Percentiles rank a stretch among this genome's conserved stretches.
These are phyloP conservation scores for Thera britannica DNA, from an alignment of 2,888 invertebrate genomes.

Conservation along the genomic window DNA sequence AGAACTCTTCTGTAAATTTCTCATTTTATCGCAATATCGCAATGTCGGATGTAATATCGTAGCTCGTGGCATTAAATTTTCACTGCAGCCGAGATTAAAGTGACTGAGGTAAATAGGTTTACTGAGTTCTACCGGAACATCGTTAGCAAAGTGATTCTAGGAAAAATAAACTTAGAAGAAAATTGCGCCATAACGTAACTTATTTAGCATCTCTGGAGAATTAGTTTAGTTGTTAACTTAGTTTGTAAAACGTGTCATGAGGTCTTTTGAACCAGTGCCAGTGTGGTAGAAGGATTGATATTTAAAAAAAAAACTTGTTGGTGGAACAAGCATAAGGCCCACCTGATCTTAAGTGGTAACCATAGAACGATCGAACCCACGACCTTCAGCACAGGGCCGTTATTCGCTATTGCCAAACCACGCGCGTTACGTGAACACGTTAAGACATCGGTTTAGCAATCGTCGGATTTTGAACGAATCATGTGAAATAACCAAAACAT, in stretches of 20 bases:
- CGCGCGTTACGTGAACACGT: too few relatives aligned
- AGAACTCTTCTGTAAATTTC: not conserved
- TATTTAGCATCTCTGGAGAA: not conserved
- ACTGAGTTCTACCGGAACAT: not conserved
- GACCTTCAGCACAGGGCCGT: too few relatives aligned
- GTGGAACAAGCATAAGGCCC: too few relatives aligned
- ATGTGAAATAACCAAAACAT: too few relatives aligned
- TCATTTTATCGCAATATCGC: conserved; percentile 1
- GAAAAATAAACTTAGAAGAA: not conserved
- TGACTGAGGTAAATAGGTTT: conserved; percentile 2
- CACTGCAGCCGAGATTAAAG: conserved; percentile 19
- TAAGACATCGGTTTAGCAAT: too few relatives aligned
- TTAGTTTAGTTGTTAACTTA: not conserved
- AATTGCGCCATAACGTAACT: not conserved
- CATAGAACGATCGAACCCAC: too few relatives aligned
- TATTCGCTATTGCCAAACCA: too few relatives aligned
- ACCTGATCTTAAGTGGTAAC: too few relatives aligned
- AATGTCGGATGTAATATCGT: conserved; percentile 11
- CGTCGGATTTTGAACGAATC: too few relatives aligned
- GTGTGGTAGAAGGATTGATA: too few relatives aligned
- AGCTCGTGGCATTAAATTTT: conserved; percentile 15
- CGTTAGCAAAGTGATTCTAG: conserved; percentile 9
- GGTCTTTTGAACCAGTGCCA: too few relatives aligned
- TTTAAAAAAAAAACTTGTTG: too few relatives aligned
- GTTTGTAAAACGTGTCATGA: not conserved